Percentiles rank a stretch among this genome's conserved stretches.
Conservation (phyloP, 1,140 invertebrate species). For the Physella acuta region DNA sequence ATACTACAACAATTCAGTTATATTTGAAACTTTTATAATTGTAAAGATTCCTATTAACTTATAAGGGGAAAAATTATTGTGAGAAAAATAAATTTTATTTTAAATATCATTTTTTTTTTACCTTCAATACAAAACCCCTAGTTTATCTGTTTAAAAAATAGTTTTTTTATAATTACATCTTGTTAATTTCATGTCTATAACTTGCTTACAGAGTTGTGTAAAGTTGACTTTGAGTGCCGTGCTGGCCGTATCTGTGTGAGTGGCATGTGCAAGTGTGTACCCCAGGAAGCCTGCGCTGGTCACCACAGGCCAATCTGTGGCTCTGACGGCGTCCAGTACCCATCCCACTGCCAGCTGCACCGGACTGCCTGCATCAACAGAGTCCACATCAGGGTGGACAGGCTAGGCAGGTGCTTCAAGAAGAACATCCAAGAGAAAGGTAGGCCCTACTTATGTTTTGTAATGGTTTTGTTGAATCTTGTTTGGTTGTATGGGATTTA, state of each 20-base stretch:
- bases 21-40: too few species aligned
- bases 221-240: slow-evolving; percentile 62
- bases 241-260: slow-evolving; percentile 70
- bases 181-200: background rate
- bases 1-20: too few species aligned
- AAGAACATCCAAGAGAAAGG: slow-evolving; percentile 7
- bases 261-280: slow-evolving; percentile 69
- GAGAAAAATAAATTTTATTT: too few species aligned
- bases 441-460: too few species aligned
- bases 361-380: slow-evolving; percentile 69
- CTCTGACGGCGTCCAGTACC: slow-evolving; percentile 73
- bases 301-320: slow-evolving; percentile 71
- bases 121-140: too few species aligned
- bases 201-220: slow-evolving; percentile 41
- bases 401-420: slow-evolving; percentile 25
- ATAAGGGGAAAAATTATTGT: too few species aligned
- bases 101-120: too few species aligned
- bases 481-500: too few species aligned
- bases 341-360: slow-evolving; percentile 77
- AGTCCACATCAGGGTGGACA: slow-evolving; percentile 65
- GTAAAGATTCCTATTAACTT: too few species aligned
- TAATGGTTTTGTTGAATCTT: too few species aligned
- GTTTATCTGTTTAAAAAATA: too few species aligned
- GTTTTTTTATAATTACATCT: too few species aligned
- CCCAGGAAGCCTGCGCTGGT: slow-evolving; percentile 62